Conservation (phyloP, 2,113 vertebrate species). For the Fregetta grallaria region DNA sequence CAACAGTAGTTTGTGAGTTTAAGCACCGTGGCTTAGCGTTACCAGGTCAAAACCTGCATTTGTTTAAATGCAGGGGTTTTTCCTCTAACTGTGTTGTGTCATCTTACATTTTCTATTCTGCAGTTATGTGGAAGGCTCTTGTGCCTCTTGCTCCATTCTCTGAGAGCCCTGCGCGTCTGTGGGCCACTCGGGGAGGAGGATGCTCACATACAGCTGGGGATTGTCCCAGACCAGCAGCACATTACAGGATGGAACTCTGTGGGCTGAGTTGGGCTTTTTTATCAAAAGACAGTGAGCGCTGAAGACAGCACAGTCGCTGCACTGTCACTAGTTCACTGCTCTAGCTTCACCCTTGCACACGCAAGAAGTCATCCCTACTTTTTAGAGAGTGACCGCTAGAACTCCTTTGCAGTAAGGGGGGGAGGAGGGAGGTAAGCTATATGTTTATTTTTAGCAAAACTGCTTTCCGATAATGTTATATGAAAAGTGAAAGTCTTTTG, state of each 20-base stretch:
- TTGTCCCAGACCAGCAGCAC: background rate
- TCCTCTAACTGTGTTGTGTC: background rate
- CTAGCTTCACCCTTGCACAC: background rate
- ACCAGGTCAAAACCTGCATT: background rate
- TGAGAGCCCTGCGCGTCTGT: background rate
- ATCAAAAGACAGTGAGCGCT: background rate
- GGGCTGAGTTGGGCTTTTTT: background rate
- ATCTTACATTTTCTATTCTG: background rate
- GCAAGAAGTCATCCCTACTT: background rate
- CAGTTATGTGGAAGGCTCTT: background rate
- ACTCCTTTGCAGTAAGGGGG: background rate
- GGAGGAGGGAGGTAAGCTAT: background rate
- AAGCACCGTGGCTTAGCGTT: background rate
- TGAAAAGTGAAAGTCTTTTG: background rate
- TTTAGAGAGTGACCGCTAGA: background rate
- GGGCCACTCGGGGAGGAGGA: rapidly evolving
- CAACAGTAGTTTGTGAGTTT: background rate
- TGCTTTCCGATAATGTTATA: background rate
- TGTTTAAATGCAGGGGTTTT: background rate
- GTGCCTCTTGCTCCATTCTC: background rate
- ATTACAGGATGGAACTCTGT: background rate
- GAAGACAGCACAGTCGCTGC: background rate
- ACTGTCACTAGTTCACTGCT: background rate
- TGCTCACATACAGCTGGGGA: background rate
- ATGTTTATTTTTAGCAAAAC: background rate